Evolutionary conservation across 1,140 invertebrate species (phyloP), one percentile per base, ranked within the genome.

Genomic region (Gonioctena quinquepunctata): DNA sequence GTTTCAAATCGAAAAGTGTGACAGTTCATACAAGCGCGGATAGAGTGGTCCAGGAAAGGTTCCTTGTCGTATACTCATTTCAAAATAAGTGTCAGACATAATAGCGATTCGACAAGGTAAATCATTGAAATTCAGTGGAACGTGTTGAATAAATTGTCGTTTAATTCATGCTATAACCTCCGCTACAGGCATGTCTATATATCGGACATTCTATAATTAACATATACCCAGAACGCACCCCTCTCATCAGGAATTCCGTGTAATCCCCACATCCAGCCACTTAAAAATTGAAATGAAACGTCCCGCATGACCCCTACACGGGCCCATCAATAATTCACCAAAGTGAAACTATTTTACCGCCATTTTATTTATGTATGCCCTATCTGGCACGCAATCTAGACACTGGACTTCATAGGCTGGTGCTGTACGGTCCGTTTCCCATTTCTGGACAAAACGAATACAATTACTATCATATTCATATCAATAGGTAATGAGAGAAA

Each of bases 331-430:
- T 76, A 72, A 77, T 74, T 70, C 23, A 74, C 54, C 69, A 74
- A 75, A 77, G 69, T 69, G 67, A 77, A 75, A 72, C 73, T 60
- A 72, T 77, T 73, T 65, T 64, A 75, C 72, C 72, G 67, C 70
- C 70, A 66, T 68, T 64, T 66, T 19, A 66, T 23, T 66, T 66
- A 66, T 66, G 52, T 21, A 66, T 54, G 25, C 26, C 67, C 22
- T 19, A 66, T 71, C 60, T 23, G 4, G 28, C 69, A 72, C 71
- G 73, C 73, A 65, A 75, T 63, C 62, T 56, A 57, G 42, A 18
- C n/a, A n/a, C n/a, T n/a, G n/a, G n/a, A n/a, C n/a, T n/a, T n/a
- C n/a, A n/a, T n/a, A n/a, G n/a, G n/a, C n/a, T n/a, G n/a, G n/a
- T n/a, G n/a, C n/a, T n/a, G n/a, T n/a, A n/a, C n/a, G n/a, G n/a